These are phyloP conservation scores for Amazona guildingii DNA, from an alignment of 2,113 vertebrate genomes.

Conservation along the genomic window DNA sequence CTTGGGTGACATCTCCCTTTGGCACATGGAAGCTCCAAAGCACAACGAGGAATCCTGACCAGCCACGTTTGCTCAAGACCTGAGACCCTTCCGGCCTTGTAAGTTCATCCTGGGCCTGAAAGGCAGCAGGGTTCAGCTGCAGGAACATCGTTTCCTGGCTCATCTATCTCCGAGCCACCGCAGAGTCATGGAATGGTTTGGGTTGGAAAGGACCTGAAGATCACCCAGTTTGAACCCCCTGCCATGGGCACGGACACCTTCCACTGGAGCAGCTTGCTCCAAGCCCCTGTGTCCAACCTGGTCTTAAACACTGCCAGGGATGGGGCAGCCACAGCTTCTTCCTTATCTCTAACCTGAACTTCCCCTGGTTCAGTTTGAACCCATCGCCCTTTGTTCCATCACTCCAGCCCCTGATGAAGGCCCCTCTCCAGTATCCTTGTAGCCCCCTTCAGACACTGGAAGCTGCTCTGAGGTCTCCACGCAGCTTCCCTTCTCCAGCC, in stretches of 20 bases:
- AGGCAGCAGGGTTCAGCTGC: background rate
- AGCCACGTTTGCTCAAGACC: fast-evolving
- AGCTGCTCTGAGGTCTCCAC: background rate
- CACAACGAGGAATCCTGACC: fast-evolving
- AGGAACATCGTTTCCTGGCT: background rate
- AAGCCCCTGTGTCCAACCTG: background rate
- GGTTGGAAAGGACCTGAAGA: background rate
- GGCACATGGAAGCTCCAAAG: too few species aligned
- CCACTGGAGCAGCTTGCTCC: background rate
- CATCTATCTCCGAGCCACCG: background rate
- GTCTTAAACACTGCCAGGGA: background rate
- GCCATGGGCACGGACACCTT: background rate
- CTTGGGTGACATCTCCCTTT: too few species aligned
- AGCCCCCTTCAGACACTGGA: background rate
- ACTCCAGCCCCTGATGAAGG: background rate
- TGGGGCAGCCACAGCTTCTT: background rate
- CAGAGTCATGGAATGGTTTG: background rate
- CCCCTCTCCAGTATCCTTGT: background rate
- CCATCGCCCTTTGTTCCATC: background rate
- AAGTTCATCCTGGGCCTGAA: background rate
- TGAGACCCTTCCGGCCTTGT: background rate
- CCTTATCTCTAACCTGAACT: background rate
- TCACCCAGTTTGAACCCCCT: background rate
- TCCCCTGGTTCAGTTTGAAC: too few species aligned
- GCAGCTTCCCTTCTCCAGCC: background rate